Evolutionary conservation across 1,140 invertebrate genomes (phyloP), one percentile per base, ranked within the genome.

Genomic region (Drosophila pseudoananassae): DNA sequence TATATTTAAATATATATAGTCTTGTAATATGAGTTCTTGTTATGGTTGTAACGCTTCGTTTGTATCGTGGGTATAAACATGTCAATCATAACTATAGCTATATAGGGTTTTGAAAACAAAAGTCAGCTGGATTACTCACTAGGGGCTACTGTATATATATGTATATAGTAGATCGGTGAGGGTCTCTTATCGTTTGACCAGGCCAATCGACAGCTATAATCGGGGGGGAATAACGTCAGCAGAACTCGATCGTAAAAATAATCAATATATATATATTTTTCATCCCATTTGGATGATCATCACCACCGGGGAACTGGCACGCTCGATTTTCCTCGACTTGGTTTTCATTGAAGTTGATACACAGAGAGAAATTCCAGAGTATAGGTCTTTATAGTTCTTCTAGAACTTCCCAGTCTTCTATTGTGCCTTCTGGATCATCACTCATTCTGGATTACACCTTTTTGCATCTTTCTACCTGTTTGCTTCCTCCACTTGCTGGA

Each of bases 21-120:
- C 57, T 17, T 64, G 46, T 63, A 65, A 46, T 29, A 23, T 23
- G 23, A 51, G 63, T 51, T 66, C 33, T 66, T 66, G 64, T 52
- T 66, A 54, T 68, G 20, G 20, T 29, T 56, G 45, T 20, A 74
- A 74, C 72, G 72, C 72, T 75, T 66, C 72, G 72, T 58, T 66
- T 66, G 53, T 57, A 76, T 66, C 72, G 49, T 65, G 33, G 53
- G 60, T 76, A 76, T 76, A 76, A 66, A 76, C 70, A 76, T 76
- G 71, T 66, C 72, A 76, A 76, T 76, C 71, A 76, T 17, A 23
- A 47, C 54, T 50, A 55, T 73, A 76, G 65, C 71, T 64, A 64
- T 49, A 46, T 29, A 50, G 58, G 29, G 36, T 50, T 27, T 27
- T 47, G 47, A 47, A 57, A 66, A 65, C 71, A 75, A 57, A 50